Conservation (phyloP, 2,888 invertebrate genomes). For the Morpho achilles region DNA sequence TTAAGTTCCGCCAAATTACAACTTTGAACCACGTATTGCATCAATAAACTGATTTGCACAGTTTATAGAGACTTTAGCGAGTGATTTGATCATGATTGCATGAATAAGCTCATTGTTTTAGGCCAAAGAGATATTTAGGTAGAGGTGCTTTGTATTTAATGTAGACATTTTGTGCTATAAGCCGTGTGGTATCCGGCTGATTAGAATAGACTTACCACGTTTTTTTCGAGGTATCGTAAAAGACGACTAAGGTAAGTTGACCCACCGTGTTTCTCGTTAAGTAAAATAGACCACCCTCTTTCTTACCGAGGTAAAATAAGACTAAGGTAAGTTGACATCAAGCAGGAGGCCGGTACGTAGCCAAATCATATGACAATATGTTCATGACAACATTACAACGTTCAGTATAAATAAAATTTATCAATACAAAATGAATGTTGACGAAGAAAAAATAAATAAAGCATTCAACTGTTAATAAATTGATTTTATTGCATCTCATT, state of each 20-base stretch:
- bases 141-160: too few species aligned
- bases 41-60: conserved; percentile 41
- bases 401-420: not conserved
- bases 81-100: conserved; percentile 8
- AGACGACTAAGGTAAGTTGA: too few species aligned
- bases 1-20: conserved; percentile 52
- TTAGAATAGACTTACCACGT: not conserved
- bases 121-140: not conserved
- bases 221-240: too few species aligned
- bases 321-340: too few species aligned
- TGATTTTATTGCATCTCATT: conserved; percentile 24
- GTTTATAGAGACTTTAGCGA: conserved; percentile 8
- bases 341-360: too few species aligned
- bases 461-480: conserved; percentile 23
- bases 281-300: too few species aligned
- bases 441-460: conserved; percentile 26
- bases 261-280: too few species aligned
- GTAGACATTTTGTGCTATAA: too few species aligned
- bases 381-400: too few species aligned
- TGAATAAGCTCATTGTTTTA: conserved; percentile 4
- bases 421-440: not conserved
- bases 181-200: too few species aligned
- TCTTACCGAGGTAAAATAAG: too few species aligned
- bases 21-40: conserved; percentile 39
- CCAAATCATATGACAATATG: too few species aligned